These are phyloP conservation scores for Epinephelus fuscoguttatus DNA, from an alignment of 2,113 vertebrate species.

Conservation along the genomic window DNA sequence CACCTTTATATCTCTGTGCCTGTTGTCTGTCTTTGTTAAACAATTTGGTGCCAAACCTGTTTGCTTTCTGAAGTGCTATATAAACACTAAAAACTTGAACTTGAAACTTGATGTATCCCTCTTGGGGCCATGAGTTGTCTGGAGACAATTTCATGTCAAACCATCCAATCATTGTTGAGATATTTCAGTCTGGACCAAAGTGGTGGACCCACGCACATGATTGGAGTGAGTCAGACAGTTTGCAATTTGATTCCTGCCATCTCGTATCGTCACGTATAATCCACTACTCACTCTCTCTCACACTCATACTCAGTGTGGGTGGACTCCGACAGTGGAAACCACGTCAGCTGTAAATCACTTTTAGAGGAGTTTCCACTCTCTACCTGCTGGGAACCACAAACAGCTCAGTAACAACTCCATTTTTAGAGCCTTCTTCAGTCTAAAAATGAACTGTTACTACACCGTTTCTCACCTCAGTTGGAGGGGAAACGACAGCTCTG, in stretches of 20 bases:
- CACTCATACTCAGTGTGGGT: slow-evolving; percentile 13
- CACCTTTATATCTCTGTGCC: no score
- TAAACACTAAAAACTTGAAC: no score
- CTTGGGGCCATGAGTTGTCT: neutral
- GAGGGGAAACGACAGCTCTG: neutral
- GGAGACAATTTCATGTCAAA: neutral
- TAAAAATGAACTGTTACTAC: slow-evolving; percentile 57
- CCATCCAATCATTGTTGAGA: neutral
- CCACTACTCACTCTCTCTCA: neutral
- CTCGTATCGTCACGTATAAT: neutral
- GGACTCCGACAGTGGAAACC: slow-evolving; percentile 25
- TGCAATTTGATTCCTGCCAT: slow-evolving; percentile 3
- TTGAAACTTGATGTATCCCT: neutral
- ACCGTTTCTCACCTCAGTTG: slow-evolving; percentile 11
- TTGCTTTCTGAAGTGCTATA: no score
- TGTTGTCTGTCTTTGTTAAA: no score
- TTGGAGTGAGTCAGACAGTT: slow-evolving; percentile 6
- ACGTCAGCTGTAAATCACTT: slow-evolving; percentile 46
- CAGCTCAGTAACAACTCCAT: slow-evolving; percentile 4
- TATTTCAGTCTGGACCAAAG: neutral
- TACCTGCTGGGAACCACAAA: slow-evolving; percentile 39
- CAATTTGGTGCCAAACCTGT: no score
- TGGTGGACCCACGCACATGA: neutral
- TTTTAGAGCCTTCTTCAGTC: slow-evolving; percentile 39
- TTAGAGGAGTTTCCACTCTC: slow-evolving; percentile 51